A percentile compares a stretch with the other conserved stretches of the same genome.
Evolutionary conservation across 2,888 invertebrate species (phyloP).

Genomic region (Hirtodrosophila trivittata): DNA sequence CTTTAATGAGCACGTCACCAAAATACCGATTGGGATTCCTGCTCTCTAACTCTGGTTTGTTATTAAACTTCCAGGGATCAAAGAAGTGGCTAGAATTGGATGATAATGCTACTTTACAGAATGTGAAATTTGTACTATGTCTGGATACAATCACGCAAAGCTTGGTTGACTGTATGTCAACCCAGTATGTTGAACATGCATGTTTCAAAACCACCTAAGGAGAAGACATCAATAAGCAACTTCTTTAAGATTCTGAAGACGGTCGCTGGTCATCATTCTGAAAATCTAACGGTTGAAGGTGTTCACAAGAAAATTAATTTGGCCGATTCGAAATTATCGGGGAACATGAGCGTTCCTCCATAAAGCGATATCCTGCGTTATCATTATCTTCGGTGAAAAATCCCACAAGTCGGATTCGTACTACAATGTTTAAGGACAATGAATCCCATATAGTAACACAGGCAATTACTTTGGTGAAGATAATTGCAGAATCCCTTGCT

Average conservation of each 20-base stretch:
- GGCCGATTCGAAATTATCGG: conserved; percentile 93
- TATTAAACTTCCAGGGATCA: conserved; percentile 95
- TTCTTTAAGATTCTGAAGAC: conserved; percentile 88
- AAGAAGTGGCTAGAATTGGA: conserved; percentile 95
- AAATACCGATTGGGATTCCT: conserved; percentile 93
- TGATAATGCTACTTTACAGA: conserved; percentile 87
- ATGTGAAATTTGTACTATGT: conserved; percentile 95
- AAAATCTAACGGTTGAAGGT: conserved; percentile 86
- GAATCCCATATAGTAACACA: conserved; percentile 66
- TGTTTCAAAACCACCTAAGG: conserved; percentile 97
- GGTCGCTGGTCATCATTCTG: conserved; percentile 84
- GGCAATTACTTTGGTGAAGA: conserved; percentile 86
- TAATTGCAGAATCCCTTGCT: conserved; percentile 93
- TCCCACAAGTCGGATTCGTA: conserved; percentile 80
- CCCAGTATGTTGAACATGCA: conserved; percentile 89
- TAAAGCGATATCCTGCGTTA: conserved; percentile 94
- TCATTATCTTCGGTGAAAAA: conserved; percentile 91
- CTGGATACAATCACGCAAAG: conserved; percentile 91
- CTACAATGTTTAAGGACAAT: conserved; percentile 81
- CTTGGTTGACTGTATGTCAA: too few species aligned
- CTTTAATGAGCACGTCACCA: conserved; percentile 89
- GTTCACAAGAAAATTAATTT: conserved; percentile 98
- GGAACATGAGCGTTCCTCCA: conserved; percentile 98
- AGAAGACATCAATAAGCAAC: conserved; percentile 90
- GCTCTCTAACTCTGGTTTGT: conserved; percentile 94